These are phyloP conservation scores for Chitala chitala DNA, from an alignment of 2,113 vertebrate species.

Conservation along the genomic window DNA sequence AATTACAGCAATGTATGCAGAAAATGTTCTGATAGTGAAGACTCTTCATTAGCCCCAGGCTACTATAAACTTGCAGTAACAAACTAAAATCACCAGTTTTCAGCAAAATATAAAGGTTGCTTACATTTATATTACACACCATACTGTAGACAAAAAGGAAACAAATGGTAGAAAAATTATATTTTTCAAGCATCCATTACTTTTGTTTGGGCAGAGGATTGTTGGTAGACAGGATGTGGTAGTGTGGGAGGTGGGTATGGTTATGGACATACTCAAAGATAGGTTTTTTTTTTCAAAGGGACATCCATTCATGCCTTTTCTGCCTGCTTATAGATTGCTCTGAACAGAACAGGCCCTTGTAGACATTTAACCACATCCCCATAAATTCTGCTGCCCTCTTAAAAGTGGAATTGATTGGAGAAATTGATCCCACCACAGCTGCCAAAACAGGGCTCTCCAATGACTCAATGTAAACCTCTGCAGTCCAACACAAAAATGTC, in stretches of 20 bases:
- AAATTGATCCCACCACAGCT: constrained; percentile 62
- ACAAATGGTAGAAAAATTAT: constrained; percentile 1
- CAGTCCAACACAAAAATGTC: constrained; percentile 61
- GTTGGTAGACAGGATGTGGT: not conserved
- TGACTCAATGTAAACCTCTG: constrained; percentile 64
- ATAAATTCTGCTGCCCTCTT: constrained; percentile 66
- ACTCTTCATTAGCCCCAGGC: constrained; percentile 26
- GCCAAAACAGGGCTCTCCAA: constrained; percentile 59
- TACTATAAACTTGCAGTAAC: constrained; percentile 10
- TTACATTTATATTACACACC: not conserved
- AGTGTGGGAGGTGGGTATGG: not conserved
- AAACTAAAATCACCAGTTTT: constrained; percentile 19
- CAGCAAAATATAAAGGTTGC: not conserved
- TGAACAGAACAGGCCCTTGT: constrained; percentile 55
- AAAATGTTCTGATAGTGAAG: constrained; percentile 36
- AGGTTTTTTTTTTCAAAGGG: not conserved
- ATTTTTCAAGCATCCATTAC: not conserved
- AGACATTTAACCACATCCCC: constrained; percentile 46
- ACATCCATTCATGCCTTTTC: not conserved
- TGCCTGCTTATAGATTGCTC: constrained; percentile 9
- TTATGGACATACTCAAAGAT: not conserved
- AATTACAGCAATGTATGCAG: constrained; percentile 36
- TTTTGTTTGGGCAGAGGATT: not conserved
- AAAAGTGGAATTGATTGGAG: constrained; percentile 68
- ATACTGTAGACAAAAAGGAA: not conserved